Evolutionary conservation across 2,797 vertebrate species (phyloP).

Genomic region (Tenualosa thibaudeaui): DNA sequence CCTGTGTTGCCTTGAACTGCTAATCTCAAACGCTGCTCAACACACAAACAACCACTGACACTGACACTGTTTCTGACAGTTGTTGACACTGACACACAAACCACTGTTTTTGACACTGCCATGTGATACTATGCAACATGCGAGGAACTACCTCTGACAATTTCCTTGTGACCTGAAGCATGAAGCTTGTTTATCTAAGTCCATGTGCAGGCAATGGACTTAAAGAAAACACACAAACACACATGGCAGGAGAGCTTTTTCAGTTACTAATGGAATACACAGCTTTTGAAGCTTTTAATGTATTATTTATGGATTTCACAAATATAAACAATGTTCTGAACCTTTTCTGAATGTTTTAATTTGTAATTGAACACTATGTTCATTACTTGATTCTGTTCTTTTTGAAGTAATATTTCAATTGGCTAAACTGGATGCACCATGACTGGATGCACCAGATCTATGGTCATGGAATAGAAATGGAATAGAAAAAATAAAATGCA

Average conservation of each 20-base stretch:
- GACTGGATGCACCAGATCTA: too few relatives aligned
- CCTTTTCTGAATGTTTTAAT: background rate
- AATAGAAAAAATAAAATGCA: too few relatives aligned
- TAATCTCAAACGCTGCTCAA: constrained; percentile 27
- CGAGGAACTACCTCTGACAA: background rate
- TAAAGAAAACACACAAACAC: background rate
- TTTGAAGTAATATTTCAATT: too few relatives aligned
- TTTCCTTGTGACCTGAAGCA: background rate
- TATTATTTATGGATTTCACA: background rate
- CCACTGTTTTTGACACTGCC: background rate
- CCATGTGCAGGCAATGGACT: background rate
- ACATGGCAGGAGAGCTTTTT: background rate
- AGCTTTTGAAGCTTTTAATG: background rate
- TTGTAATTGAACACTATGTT: background rate
- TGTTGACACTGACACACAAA: too few relatives aligned
- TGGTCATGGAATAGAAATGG: too few relatives aligned
- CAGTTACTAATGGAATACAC: background rate
- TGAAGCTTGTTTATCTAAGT: background rate
- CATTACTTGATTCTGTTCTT: too few relatives aligned
- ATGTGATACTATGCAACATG: background rate
- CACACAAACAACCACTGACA: constrained; percentile 30
- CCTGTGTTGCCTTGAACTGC: constrained; percentile 30
- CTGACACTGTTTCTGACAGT: constrained; percentile 32
- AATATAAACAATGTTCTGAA: background rate
- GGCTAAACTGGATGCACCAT: too few relatives aligned